A percentile compares a stretch with the other conserved stretches of the same genome.
phyloP scores from a whole-genome alignment of 2,113 vertebrate species.

The Oreocharis arfaki region DNA sequence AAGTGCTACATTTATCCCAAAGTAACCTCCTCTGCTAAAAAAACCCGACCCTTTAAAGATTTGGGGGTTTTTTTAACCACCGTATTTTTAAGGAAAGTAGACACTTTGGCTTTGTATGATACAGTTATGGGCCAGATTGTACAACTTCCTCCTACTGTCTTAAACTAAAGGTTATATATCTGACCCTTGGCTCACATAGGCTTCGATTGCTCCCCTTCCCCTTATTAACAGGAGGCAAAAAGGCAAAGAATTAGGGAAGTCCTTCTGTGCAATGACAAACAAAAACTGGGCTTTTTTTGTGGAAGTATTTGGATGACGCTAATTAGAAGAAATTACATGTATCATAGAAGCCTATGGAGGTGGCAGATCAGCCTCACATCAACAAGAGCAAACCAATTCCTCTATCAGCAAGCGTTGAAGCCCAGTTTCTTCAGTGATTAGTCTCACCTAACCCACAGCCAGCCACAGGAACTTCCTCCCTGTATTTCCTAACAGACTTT shows the following conservation, averaged over 20 bases:
- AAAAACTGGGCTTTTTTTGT: background rate
- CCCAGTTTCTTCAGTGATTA: background rate
- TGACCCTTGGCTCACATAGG: background rate
- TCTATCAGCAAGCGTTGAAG: background rate
- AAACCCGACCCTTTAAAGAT: background rate
- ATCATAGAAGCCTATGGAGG: background rate
- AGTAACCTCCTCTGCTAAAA: background rate
- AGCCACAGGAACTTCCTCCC: background rate
- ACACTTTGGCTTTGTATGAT: background rate
- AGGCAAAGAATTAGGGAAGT: background rate
- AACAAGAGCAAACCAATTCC: background rate
- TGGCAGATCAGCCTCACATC: background rate
- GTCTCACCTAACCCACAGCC: background rate
- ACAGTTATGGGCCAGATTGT: background rate
- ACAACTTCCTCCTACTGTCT: background rate
- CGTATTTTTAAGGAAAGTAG: background rate
- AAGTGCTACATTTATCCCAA: background rate
- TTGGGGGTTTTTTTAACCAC: fast-evolving
- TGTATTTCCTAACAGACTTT: background rate
- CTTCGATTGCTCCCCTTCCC: background rate
- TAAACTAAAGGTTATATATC: background rate
- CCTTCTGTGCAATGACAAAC: background rate
- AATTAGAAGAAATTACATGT: background rate
- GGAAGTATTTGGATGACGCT: background rate
- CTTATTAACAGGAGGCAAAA: fast-evolving